phyloP scores from a whole-genome alignment of 2,888 invertebrate species.

The Agrotis ipsilon region DNA sequence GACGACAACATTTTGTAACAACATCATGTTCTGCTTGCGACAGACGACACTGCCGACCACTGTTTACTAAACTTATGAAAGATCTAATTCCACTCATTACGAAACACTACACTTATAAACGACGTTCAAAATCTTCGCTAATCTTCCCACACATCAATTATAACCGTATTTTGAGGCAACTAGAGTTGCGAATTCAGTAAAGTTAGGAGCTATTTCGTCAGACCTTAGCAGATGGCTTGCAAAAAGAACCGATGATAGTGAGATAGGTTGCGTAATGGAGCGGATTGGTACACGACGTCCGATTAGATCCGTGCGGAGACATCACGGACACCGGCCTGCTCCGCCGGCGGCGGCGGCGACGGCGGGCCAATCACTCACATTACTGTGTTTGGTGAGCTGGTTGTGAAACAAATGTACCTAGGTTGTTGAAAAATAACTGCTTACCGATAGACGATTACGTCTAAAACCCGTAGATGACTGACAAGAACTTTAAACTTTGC shows the following conservation, averaged over 20 bases:
- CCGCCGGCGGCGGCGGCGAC: no score
- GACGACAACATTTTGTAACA: conserved; percentile 13
- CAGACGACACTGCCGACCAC: conserved; percentile 10
- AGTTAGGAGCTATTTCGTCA: conserved; percentile 31
- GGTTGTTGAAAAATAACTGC: neutral
- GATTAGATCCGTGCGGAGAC: conserved; percentile 14
- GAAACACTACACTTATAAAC: conserved; percentile 44
- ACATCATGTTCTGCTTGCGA: conserved; percentile 31
- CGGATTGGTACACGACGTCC: conserved; percentile 35
- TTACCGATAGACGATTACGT: neutral
- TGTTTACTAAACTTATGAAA: conserved; percentile 55
- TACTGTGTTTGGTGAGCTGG: conserved; percentile 1
- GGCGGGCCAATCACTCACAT: neutral
- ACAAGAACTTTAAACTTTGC: neutral
- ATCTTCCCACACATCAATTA: conserved; percentile 20
- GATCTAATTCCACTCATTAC: conserved; percentile 55
- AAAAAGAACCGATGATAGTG: conserved; percentile 59
- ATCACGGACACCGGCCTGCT: neutral
- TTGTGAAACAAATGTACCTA: neutral
- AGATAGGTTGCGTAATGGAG: conserved; percentile 50
- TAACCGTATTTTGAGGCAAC: conserved; percentile 13
- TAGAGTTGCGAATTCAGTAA: conserved; percentile 41
- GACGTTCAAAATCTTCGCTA: conserved; percentile 29
- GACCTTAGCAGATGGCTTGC: conserved; percentile 54
- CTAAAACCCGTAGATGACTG: neutral